Evolutionary conservation across 2,113 vertebrate species (phyloP).

Genomic region (Xiphorhynchus elegans): DNA sequence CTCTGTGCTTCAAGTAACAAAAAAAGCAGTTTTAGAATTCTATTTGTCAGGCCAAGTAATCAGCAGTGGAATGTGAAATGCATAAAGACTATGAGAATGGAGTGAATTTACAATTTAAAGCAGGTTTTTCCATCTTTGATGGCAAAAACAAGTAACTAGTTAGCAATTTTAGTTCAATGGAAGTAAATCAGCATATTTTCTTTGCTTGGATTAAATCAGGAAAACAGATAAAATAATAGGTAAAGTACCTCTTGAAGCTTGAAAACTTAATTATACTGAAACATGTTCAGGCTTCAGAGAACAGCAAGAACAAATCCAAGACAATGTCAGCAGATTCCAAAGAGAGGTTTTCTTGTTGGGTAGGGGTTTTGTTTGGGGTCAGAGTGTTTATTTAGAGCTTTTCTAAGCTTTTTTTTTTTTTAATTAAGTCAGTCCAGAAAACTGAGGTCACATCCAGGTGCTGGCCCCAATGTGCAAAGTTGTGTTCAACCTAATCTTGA

Average conservation of each 20-base stretch:
- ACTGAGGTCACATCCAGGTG: not conserved
- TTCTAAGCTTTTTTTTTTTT: not conserved
- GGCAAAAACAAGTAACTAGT: not conserved
- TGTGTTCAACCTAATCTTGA: not conserved
- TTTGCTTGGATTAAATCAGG: not conserved
- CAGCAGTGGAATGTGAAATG: not conserved
- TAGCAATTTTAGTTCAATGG: not conserved
- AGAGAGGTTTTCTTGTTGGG: not conserved
- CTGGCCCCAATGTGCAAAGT: not conserved
- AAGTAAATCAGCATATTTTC: not conserved
- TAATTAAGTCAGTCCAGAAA: not conserved
- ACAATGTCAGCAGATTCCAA: not conserved
- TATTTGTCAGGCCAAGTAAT: conserved; percentile 8
- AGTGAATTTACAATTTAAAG: conserved; percentile 14
- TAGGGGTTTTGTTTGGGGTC: not conserved
- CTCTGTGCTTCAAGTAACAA: not conserved
- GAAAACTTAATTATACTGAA: conserved; percentile 4
- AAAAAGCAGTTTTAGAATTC: not conserved
- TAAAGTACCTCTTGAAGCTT: not conserved
- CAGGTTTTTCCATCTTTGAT: not conserved
- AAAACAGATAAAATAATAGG: not conserved
- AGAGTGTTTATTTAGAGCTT: not conserved
- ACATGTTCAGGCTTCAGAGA: not conserved
- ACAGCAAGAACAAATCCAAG: not conserved
- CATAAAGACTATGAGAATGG: not conserved